Base-by-base conservation (phyloP, 64 coral and sea anemone genomes). In the Actinia tenebrosa region DNA sequence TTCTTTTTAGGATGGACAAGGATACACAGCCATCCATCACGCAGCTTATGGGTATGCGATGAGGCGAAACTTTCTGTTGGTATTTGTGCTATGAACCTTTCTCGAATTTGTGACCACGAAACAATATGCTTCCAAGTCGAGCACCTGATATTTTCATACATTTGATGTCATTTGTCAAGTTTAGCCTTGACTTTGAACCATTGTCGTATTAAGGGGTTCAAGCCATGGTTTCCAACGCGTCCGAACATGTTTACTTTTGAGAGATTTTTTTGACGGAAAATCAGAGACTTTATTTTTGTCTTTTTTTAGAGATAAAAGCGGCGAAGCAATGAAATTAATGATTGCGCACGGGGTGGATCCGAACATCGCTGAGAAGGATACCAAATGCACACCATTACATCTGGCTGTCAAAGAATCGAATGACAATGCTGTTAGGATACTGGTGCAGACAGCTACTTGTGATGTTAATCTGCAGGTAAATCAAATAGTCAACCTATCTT, bases 1-100 rank as follows among this genome's bases (percentile, higher is more conserved):
- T 19, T 78, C 20, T 16, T 79, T 9, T 18, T 16, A 92, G 91
- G 91, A 92, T 84, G 7, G 6, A 18, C 86, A 92, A 45, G 91
- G 91, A 25, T 92, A 92, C 42, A 84, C 86, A 13, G 91, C 91
- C 10, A 78, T 88, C 3, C 91, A 92, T 54, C 91, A 92, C 10
- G 60, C 86, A 16, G 72, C 91, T 53, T 88, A 84, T 10, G 86
- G 80, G 91, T 92, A 46, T 84, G 80, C 52, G 16, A 17, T 72
- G 26, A 72, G 4, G 3, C 22, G 7, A 25, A 66, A 66, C 20
- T 22, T 13, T 61, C 16, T 19, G 4, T 16, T 61, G 10, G 14
- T 1, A 61, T 13, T 61, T 3, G 17, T 60, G 30, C 30, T 37
- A 37, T 37, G 30, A 37, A 37, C 30, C 30, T 37, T 37, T 37